Base-by-base conservation (phyloP, 2,888 invertebrate genomes). In the Rhimphoctona megacephalus region DNA sequence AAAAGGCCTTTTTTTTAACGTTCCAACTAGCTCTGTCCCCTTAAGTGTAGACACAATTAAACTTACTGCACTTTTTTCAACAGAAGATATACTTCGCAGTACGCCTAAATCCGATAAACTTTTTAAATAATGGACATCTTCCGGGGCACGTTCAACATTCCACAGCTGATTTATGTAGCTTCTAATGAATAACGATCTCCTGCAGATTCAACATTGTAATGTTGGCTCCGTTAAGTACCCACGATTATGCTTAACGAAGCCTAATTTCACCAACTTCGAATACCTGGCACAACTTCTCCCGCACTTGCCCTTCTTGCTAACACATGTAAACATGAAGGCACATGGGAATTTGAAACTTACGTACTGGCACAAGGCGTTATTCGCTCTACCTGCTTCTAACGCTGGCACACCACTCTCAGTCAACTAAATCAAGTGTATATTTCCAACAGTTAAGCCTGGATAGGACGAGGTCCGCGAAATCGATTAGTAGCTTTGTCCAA, bases 181-280 rank as follows among this genome's bases (percentile, higher is more conserved):
- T 14, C 57, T 36, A 74, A 54, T 25, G 33, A 22, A n/a, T 17
- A 74, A 33, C 73, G 54, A 57, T 74, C 73, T 36, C 25, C 57
- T 78, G 85, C 87, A 87, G 89, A 89, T 87, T 89, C 85, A 83
- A 90, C 90, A 89, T 89, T 91, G 84, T 87, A 78, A 70, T 74
- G 90, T 87, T 89, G 88, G 90, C 89, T 89, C 90, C 89, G 90
- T 89, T 90, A 90, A 91, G 90, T 91, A 90, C 91, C 91, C 79
- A 25, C 91, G 91, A 91, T 91, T 90, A 91, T 78, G 87, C 85
- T 88, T 91, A 91, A 91, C 90, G 91, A 90, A 90, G 88, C 89
- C 91, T 89, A 91, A 91, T 91, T 88, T 85, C 85, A 81, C 88
- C 89, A 89, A 86, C 88, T 89, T 87, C 87, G 85, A 66, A 70